These are phyloP conservation scores for Oeneis ivallda DNA, from an alignment of 2,888 invertebrate genomes.

Conservation along the genomic window DNA sequence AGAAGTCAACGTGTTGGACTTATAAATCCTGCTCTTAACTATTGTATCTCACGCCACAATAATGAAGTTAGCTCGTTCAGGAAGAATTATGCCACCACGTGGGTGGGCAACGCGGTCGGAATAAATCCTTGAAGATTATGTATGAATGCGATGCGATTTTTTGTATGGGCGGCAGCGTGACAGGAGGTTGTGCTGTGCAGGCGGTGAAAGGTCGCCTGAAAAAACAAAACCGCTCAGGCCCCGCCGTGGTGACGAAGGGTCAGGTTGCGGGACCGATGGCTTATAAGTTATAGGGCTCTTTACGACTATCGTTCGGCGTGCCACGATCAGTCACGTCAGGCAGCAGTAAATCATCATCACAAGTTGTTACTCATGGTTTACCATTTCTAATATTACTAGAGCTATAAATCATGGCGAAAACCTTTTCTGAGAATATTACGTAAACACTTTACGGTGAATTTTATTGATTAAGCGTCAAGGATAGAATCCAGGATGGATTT, in stretches of 20 bases:
- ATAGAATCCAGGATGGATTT: neutral
- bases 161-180: slow-evolving; percentile 65
- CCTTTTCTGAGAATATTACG: slow-evolving; percentile 5
- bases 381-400: slow-evolving; percentile 22
- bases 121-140: slow-evolving; percentile 76
- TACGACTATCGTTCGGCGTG: slow-evolving; percentile 40
- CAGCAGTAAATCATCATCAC: slow-evolving; percentile 41
- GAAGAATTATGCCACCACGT: slow-evolving; percentile 79
- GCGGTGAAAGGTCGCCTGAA: slow-evolving; percentile 70
- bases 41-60: slow-evolving; percentile 81
- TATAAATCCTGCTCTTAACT: slow-evolving; percentile 82
- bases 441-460: neutral
- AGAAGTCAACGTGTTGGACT: slow-evolving; percentile 81
- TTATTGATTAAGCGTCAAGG: slow-evolving; percentile 2
- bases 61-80: slow-evolving; percentile 81
- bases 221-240: slow-evolving; percentile 59
- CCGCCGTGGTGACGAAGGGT: slow-evolving; percentile 30
- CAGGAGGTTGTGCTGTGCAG: slow-evolving; percentile 58
- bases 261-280: slow-evolving; percentile 34
- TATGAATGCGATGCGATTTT: slow-evolving; percentile 69
- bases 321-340: slow-evolving; percentile 37
- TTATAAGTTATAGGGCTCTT: slow-evolving; percentile 44
- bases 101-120: slow-evolving; percentile 72
- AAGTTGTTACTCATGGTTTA: slow-evolving; percentile 29
- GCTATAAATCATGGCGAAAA: slow-evolving; percentile 22